Base-by-base conservation (phyloP, 2,888 invertebrate genomes). In the Drosophila conformis region DNA sequence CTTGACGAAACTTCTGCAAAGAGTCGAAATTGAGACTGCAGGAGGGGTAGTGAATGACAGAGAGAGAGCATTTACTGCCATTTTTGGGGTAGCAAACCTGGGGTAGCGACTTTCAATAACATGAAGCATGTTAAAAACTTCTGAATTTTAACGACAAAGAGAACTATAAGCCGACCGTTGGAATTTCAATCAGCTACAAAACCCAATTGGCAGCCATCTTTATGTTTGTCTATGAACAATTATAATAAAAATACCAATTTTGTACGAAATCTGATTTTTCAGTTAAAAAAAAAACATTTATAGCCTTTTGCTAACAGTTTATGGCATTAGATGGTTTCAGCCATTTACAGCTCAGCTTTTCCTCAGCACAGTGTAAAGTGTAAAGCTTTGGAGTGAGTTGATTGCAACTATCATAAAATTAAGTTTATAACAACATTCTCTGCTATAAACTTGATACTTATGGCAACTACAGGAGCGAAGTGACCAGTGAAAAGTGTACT, bases 1-100 rank as follows among this genome's bases (percentile, higher is more conserved):
- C 78, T 87, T 77, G 42, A 86, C 85, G 85, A 86, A 80, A 78
- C 70, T 73, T 68, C 80, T 82, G 75, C 70, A 82, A 58, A 68
- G 54, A 48, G 58, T 58, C 18, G 54, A 29, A 15, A 15, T 4
- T 11, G 42, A n/a, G 57, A 51, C n/a, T 6, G 18, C 2, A 15
- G 21, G 2, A 68, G 70, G 72, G 87, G 78, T 67, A 61, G 69
- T 51, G 48, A 48, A 3, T 21, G 18, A 58, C 33, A 68, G 48
- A 56, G 64, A 46, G 49, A 54, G 60, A 61, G 59, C 29, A 21
- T 4, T n/a, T 21, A 42, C 40, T 42, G 29, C 25, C 27, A 56
- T 40, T 6, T 11, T 42, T 35, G 73, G 58, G 70, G 61, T 69
- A 65, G 66, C 25, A 57, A 33, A 49, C 52, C 25, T 21, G 42